Evolutionary conservation across 2,113 vertebrate species (phyloP).

Genomic region (Eretmochelys imbricata): DNA sequence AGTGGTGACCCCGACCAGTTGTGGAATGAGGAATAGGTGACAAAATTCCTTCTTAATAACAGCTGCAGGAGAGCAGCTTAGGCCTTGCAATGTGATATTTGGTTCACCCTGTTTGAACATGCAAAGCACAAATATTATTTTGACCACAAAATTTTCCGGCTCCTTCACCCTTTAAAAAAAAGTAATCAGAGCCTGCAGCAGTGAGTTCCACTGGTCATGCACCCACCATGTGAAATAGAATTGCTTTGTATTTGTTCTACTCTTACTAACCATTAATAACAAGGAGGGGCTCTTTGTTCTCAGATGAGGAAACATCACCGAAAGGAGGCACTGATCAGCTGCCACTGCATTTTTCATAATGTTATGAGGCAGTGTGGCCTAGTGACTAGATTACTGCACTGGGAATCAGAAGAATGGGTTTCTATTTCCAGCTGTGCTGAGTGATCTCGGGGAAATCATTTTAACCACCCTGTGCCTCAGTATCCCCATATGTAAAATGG

Average conservation of each 20-base stretch:
- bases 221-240: accelerated
- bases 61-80: too few relatives aligned
- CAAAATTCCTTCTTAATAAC: too few relatives aligned
- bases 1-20: too few relatives aligned
- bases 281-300: background rate
- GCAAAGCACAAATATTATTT: background rate
- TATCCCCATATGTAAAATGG: too few relatives aligned
- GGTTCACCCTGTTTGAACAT: background rate
- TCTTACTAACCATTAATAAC: background rate
- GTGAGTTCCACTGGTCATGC: background rate
- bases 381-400: too few relatives aligned
- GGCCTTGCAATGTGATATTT: too few relatives aligned
- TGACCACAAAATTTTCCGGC: background rate
- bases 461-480: too few relatives aligned
- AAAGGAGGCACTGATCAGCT: background rate
- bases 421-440: too few relatives aligned
- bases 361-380: too few relatives aligned
- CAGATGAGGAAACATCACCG: background rate
- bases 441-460: too few relatives aligned
- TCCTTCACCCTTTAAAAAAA: background rate
- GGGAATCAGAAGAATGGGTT: too few relatives aligned
- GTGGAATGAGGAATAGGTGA: too few relatives aligned
- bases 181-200: background rate
- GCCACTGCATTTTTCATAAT: background rate
- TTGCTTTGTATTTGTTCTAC: background rate